phyloP scores from a whole-genome alignment of 2,113 vertebrate species.

The Notarius lentiginosus region DNA sequence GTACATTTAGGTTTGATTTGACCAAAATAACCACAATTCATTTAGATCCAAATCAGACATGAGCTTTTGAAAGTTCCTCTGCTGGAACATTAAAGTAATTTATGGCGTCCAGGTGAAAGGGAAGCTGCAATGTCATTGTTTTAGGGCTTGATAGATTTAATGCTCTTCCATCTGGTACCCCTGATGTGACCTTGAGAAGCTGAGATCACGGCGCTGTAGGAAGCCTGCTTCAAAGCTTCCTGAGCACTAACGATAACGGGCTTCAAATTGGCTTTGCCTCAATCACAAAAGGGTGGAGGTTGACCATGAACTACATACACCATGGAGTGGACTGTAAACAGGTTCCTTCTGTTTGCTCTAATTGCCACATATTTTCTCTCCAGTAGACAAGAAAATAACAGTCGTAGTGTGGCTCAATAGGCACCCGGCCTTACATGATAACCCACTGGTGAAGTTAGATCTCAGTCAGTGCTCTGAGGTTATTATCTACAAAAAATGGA shows the following conservation, averaged over 20 bases:
- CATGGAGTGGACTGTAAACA: conserved; percentile 34
- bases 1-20: conserved; percentile 52
- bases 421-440: conserved; percentile 3
- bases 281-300: conserved; percentile 4
- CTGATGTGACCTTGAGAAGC: conserved; percentile 49
- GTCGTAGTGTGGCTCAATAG: background rate
- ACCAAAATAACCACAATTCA: background rate
- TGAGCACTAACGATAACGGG: conserved; percentile 48
- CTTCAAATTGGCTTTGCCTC: conserved; percentile 36
- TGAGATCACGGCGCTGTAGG: conserved; percentile 29
- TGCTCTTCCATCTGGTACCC: conserved; percentile 57
- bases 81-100: conserved; percentile 11
- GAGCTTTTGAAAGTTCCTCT: background rate
- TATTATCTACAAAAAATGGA: background rate
- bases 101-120: conserved; percentile 34
- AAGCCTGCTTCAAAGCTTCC: conserved; percentile 50
- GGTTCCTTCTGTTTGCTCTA: conserved; percentile 13
- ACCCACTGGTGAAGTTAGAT: background rate
- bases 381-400: conserved; percentile 34
- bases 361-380: conserved; percentile 23
- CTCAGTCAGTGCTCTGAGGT: background rate
- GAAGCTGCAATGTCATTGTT: conserved; percentile 32
- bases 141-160: conserved; percentile 38
- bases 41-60: background rate
- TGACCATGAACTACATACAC: conserved; percentile 25